Percentiles rank a stretch among this genome's conserved stretches.
Conservation (phyloP, 2,888 invertebrate species). For the Zaprionus lineosus region DNA sequence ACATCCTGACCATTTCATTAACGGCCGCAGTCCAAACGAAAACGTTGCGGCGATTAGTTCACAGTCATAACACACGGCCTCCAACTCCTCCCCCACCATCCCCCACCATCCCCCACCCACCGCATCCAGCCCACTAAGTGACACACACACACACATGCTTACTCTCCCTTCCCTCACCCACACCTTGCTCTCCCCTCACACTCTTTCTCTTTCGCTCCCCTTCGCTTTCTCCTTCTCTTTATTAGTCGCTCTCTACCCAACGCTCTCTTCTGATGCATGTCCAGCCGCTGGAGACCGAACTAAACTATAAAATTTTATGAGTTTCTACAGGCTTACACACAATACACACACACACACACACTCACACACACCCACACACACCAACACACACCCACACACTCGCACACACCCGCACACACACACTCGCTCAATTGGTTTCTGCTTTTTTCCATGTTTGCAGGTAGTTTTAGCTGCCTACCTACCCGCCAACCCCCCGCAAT, state of each 20-base stretch:
- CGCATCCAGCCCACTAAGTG: no score
- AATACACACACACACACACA: conserved; percentile 25
- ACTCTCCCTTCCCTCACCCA: no score
- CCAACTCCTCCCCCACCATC: neutral
- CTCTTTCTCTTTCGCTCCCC: no score
- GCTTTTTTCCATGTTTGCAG: conserved; percentile 74
- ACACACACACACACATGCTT: no score
- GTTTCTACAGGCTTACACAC: conserved; percentile 60
- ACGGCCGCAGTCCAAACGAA: conserved; percentile 61
- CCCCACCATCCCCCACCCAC: no score
- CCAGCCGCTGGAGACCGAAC: conserved; percentile 41
- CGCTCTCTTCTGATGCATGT: conserved; percentile 6
- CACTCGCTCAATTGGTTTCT: conserved; percentile 70
- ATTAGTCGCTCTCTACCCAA: no score
- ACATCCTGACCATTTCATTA: conserved; percentile 72
- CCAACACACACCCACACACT: conserved; percentile 23
- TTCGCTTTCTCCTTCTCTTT: no score
- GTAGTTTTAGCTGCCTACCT: conserved; percentile 55
- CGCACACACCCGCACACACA: conserved; percentile 22
- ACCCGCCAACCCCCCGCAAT: neutral
- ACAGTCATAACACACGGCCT: conserved; percentile 69
- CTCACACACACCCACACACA: conserved; percentile 25
- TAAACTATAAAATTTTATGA: conserved; percentile 74
- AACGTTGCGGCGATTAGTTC: conserved; percentile 72
- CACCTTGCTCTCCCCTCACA: no score